These are phyloP conservation scores for Carollia perspicillata DNA, from an alignment of 2,113 vertebrate genomes.

Conservation along the genomic window DNA sequence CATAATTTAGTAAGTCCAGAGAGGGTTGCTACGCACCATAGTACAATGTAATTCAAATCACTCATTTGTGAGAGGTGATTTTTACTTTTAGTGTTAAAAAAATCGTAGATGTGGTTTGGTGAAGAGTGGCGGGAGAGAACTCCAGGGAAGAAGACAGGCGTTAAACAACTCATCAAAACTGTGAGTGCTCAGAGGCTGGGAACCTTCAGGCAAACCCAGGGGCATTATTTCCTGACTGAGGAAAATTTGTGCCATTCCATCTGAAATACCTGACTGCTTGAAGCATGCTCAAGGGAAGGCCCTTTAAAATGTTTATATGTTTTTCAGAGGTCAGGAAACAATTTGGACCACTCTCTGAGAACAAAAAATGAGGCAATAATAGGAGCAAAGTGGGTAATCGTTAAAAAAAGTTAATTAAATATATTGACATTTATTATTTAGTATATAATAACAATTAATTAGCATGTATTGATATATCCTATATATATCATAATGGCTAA, in stretches of 20 bases:
- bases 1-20: neutral
- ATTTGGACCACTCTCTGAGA: neutral
- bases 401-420: neutral
- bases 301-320: neutral
- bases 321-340: neutral
- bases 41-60: neutral
- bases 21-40: neutral
- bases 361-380: neutral
- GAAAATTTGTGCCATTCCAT: neutral
- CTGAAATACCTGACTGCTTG: neutral
- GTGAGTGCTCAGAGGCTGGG: neutral
- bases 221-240: neutral
- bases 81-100: neutral
- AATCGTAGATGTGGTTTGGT: neutral
- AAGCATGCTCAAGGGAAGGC: neutral
- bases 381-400: neutral
- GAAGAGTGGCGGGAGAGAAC: neutral
- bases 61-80: neutral
- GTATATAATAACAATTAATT: neutral
- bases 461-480: neutral
- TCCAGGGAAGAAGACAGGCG: neutral
- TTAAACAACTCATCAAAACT: conserved; percentile 48
- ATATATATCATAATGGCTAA: neutral
- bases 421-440: too few relatives aligned
- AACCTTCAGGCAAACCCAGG: conserved; percentile 13